A percentile compares a stretch with the other conserved stretches of the same genome.
These are phyloP conservation scores for Chloropsis cyanopogon DNA, from an alignment of 2,113 vertebrate genomes.

Conservation along the genomic window DNA sequence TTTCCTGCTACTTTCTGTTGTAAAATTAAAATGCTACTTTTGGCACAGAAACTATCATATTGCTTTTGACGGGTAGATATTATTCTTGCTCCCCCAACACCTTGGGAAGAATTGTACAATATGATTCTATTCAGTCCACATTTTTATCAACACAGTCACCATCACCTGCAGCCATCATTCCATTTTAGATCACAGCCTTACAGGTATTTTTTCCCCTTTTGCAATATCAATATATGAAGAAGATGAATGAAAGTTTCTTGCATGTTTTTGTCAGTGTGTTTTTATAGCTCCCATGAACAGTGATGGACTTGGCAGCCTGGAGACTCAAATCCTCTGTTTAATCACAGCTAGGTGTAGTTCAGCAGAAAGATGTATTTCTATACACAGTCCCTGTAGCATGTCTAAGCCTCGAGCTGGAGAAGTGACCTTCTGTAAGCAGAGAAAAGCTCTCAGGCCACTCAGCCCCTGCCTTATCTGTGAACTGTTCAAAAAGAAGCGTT, in stretches of 20 bases:
- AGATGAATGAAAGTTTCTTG: slow-evolving; percentile 40
- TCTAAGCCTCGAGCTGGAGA: background rate
- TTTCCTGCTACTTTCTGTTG: background rate
- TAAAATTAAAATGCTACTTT: slow-evolving; percentile 20
- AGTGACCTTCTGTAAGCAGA: background rate
- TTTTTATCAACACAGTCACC: slow-evolving; percentile 4
- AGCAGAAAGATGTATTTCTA: background rate
- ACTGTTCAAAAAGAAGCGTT: background rate
- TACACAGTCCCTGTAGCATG: background rate
- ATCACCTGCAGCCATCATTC: background rate
- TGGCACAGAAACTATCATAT: background rate
- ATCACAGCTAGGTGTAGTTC: slow-evolving; percentile 29
- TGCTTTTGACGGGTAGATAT: slow-evolving; percentile 15
- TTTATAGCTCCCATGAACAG: background rate
- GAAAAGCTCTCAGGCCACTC: background rate
- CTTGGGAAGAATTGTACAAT: slow-evolving; percentile 4
- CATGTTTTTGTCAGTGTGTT: slow-evolving; percentile 44
- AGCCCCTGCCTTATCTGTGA: background rate
- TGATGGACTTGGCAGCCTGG: slow-evolving; percentile 34
- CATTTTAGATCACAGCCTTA: background rate
- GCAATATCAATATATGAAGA: slow-evolving; percentile 9
- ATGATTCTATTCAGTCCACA: slow-evolving; percentile 1
- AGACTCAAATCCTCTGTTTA: slow-evolving; percentile 56
- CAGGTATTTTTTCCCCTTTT: background rate
- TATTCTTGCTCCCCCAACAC: background rate